These are phyloP conservation scores for Rotaria socialis DNA, from an alignment of 2,888 invertebrate genomes.

Conservation along the genomic window DNA sequence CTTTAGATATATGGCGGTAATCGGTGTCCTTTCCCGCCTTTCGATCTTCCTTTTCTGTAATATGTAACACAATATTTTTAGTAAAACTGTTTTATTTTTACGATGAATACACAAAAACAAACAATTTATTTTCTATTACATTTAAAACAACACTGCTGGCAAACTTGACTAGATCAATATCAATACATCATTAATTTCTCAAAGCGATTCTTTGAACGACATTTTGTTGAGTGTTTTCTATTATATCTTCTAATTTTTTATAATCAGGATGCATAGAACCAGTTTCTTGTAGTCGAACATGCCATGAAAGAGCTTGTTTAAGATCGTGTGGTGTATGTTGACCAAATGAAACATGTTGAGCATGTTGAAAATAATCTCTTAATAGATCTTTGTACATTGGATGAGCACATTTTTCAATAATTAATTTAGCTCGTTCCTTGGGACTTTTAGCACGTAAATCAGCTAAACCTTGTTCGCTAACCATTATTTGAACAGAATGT, in stretches of 20 bases:
- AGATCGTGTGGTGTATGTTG: constrained; percentile 37
- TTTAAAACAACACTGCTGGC: no score
- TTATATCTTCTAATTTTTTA: background rate
- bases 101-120: no score
- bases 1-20: no score
- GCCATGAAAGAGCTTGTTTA: background rate
- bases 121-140: no score
- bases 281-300: background rate
- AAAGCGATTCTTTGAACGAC: background rate
- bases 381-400: background rate
- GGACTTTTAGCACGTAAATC: constrained; percentile 24
- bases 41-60: no score
- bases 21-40: no score
- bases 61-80: no score
- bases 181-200: background rate
- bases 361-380: background rate
- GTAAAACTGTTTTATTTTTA: no score
- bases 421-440: background rate
- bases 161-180: background rate
- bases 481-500: background rate
- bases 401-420: constrained; percentile 34
- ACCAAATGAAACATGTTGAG: background rate
- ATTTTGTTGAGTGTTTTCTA: background rate
- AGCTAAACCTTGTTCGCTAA: constrained; percentile 34
- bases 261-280: background rate